Evolutionary conservation across 2,113 vertebrate species (phyloP).

Genomic region (Cyanoliseus patagonus): DNA sequence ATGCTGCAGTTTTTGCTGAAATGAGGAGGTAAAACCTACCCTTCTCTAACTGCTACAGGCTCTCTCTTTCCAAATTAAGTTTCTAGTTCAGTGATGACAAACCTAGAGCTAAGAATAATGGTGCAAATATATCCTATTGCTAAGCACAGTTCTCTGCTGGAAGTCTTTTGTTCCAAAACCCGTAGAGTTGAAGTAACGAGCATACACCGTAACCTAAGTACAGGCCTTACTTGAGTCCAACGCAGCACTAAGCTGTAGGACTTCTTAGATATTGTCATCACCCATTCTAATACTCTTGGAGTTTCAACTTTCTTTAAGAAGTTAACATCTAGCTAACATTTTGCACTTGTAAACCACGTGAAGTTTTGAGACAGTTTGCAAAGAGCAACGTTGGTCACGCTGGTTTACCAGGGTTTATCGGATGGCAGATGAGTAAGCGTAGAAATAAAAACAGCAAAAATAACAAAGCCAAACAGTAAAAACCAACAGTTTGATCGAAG

Average conservation of each 20-base stretch:
- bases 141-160: background rate
- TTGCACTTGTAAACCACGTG: background rate
- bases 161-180: background rate
- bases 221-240: background rate
- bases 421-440: background rate
- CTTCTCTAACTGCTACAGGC: background rate
- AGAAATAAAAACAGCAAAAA: background rate
- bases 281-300: background rate
- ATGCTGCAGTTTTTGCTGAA: background rate
- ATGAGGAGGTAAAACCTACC: background rate
- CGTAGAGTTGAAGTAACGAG: background rate
- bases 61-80: background rate
- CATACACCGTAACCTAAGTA: background rate
- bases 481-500: background rate
- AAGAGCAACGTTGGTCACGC: rapidly evolving
- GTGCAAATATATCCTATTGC: background rate
- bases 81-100: background rate
- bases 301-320: background rate
- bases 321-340: background rate
- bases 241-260: background rate
- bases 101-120: background rate
- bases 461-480: background rate
- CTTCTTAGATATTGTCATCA: background rate
- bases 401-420: background rate
- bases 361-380: background rate